phyloP scores from a whole-genome alignment of 2,113 vertebrate species.

The Actinemys pallida region DNA sequence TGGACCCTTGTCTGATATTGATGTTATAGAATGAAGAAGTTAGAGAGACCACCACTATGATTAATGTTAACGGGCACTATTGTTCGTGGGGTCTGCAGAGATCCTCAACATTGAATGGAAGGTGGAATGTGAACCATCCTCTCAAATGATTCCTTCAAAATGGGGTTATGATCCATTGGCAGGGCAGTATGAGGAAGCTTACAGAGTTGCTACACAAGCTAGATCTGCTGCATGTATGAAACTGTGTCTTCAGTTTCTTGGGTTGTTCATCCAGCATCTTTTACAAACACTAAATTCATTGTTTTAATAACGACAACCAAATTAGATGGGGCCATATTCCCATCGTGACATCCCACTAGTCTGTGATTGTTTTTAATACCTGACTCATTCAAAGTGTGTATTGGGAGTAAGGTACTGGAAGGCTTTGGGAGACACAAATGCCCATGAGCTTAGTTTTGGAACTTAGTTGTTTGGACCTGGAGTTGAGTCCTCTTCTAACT shows the following conservation, averaged over 20 bases:
- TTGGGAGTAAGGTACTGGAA: neutral
- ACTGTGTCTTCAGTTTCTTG: neutral
- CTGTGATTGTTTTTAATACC: neutral
- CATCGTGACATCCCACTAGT: neutral
- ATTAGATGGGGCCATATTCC: neutral
- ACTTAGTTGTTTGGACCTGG: neutral
- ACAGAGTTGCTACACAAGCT: neutral
- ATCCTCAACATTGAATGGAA: neutral
- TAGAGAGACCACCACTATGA: neutral
- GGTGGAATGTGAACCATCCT: neutral
- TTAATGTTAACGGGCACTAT: conserved; percentile 11
- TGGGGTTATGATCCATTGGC: neutral
- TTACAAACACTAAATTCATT: neutral
- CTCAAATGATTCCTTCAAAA: neutral
- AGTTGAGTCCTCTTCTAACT: neutral
- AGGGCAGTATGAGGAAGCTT: neutral
- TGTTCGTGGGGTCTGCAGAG: neutral
- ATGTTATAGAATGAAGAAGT: neutral
- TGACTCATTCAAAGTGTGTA: neutral
- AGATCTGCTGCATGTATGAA: neutral
- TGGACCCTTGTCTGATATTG: conserved; percentile 17
- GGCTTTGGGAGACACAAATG: neutral
- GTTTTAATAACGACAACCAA: neutral
- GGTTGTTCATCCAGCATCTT: neutral
- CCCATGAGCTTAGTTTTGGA: neutral